Conservation (phyloP, 2,797 vertebrate species). For the Schizopygopsis pylzovi region DNA sequence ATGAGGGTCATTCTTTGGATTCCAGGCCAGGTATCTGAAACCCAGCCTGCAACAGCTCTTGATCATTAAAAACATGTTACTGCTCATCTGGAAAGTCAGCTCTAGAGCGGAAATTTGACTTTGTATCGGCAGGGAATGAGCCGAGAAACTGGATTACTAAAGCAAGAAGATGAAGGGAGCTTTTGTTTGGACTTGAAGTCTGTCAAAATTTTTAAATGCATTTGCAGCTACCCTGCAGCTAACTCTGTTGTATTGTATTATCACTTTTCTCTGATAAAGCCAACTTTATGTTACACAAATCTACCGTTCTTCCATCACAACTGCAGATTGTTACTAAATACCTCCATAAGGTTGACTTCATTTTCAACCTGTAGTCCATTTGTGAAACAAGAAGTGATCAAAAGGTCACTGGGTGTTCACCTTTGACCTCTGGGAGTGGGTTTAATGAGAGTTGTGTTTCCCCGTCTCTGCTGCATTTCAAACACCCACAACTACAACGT, state of each 20-base stretch:
- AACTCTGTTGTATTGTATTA: neutral
- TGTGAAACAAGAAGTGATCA: slow-evolving; percentile 53
- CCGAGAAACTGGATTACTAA: slow-evolving; percentile 56
- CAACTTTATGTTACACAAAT: slow-evolving; percentile 14
- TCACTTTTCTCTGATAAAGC: neutral
- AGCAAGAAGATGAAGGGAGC: slow-evolving; percentile 4
- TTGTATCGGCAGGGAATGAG: slow-evolving; percentile 44
- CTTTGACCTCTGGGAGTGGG: slow-evolving; percentile 57
- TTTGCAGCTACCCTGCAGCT: neutral
- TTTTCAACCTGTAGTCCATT: slow-evolving; percentile 53
- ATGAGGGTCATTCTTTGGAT: slow-evolving; percentile 64
- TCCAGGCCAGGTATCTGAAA: slow-evolving; percentile 47
- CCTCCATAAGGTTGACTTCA: slow-evolving; percentile 38
- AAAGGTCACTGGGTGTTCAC: slow-evolving; percentile 53
- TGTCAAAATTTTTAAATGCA: neutral
- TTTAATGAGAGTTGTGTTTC: slow-evolving; percentile 52
- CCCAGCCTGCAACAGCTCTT: slow-evolving; percentile 43
- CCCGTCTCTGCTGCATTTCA: slow-evolving; percentile 20
- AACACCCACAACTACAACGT: slow-evolving; percentile 20
- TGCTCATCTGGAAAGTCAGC: slow-evolving; percentile 59
- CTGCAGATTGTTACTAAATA: slow-evolving; percentile 39
- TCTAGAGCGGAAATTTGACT: slow-evolving; percentile 48
- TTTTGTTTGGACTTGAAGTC: slow-evolving; percentile 17
- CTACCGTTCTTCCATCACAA: slow-evolving; percentile 3
- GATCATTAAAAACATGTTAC: slow-evolving; percentile 65